These are phyloP conservation scores for Heteromyza rotundicornis DNA, from an alignment of 2,888 invertebrate species.

Conservation along the genomic window DNA sequence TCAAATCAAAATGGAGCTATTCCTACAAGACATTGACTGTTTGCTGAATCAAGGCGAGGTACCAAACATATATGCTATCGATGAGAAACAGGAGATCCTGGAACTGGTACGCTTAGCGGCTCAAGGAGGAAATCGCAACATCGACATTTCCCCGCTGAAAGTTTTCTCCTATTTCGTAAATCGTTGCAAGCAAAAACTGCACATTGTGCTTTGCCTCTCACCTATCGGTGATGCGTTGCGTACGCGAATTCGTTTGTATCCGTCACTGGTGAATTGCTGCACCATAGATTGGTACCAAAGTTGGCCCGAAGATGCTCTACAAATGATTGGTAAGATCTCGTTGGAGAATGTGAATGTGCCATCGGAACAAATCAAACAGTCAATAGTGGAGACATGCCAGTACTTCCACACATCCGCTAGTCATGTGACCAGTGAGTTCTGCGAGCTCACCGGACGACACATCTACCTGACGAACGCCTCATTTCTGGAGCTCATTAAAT, in stretches of 20 bases:
- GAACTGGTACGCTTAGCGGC: constrained; percentile 75
- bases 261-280: constrained; percentile 89
- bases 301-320: constrained; percentile 85
- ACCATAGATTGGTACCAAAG: constrained; percentile 94
- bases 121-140: constrained; percentile 82
- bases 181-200: constrained; percentile 79
- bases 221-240: constrained; percentile 84
- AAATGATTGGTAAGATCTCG: constrained; percentile 81
- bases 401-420: constrained; percentile 85
- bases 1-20: constrained; percentile 85
- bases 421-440: constrained; percentile 70
- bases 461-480: constrained; percentile 92
- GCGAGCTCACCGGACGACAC: constrained; percentile 69
- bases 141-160: constrained; percentile 81
- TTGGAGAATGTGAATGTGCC: constrained; percentile 71
- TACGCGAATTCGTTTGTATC: constrained; percentile 82
- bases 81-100: constrained; percentile 80
- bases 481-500: constrained; percentile 81
- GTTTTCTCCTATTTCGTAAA: constrained; percentile 83
- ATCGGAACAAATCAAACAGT: constrained; percentile 65
- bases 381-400: constrained; percentile 82
- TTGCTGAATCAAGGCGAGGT: constrained; percentile 88
- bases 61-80: constrained; percentile 84
- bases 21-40: constrained; percentile 88
- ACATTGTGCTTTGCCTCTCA: constrained; percentile 78